Conservation (phyloP, 2,797 vertebrate species). For the Falco cherrug region DNA sequence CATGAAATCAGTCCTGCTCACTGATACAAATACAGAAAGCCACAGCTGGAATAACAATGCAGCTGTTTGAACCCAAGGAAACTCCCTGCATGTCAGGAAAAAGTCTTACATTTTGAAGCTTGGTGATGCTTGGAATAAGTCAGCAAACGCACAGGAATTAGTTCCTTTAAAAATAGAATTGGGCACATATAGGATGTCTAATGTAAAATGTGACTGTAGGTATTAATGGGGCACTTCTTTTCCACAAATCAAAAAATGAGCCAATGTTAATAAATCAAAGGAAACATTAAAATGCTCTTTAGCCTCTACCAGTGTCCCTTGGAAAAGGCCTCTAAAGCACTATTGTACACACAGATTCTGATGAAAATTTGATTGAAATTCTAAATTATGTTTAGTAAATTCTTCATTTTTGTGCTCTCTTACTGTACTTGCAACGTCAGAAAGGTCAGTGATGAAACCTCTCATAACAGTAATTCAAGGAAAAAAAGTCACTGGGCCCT, state of each 20-base stretch:
- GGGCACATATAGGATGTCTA: background rate
- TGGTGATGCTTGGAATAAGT: background rate
- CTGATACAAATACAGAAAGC: background rate
- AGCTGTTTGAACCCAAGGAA: background rate
- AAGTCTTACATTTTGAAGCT: background rate
- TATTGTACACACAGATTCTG: background rate
- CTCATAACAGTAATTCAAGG: background rate
- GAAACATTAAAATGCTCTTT: constrained; percentile 17
- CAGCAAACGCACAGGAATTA: background rate
- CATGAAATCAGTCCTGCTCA: background rate
- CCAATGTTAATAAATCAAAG: constrained; percentile 30
- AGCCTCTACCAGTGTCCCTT: background rate
- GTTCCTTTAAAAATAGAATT: constrained; percentile 1
- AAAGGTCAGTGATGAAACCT: background rate
- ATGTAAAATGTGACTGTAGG: background rate
- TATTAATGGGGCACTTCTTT: background rate
- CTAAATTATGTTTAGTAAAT: background rate
- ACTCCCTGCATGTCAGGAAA: background rate
- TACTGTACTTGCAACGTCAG: background rate
- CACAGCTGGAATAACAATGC: background rate
- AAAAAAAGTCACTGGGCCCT: background rate
- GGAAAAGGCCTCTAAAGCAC: background rate
- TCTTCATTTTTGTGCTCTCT: background rate
- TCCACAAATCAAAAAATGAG: constrained; percentile 1
- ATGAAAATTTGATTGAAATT: background rate